phyloP scores from a whole-genome alignment of 2,113 vertebrate species.

The Tragelaphus strepsiceros region DNA sequence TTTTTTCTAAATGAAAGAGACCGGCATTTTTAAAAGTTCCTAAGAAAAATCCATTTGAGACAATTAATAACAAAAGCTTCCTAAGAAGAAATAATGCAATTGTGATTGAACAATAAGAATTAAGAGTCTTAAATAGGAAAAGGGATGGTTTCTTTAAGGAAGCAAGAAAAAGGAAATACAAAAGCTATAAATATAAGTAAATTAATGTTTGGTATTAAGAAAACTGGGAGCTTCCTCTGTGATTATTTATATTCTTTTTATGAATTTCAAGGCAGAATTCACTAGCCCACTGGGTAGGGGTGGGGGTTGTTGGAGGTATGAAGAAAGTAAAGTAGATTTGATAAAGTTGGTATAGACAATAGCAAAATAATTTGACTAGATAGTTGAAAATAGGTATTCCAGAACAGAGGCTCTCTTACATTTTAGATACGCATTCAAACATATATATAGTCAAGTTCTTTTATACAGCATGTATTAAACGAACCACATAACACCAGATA shows the following conservation, averaged over 20 bases:
- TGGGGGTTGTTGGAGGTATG: not conserved
- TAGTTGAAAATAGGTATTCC: not conserved
- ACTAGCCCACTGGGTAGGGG: not conserved
- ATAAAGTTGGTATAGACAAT: not conserved
- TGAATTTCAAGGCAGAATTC: not conserved
- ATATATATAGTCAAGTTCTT: not conserved
- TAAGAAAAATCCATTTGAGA: not conserved
- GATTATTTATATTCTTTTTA: not conserved
- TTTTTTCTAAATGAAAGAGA: not conserved
- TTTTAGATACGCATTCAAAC: not conserved
- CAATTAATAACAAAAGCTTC: not conserved
- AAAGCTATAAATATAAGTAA: not conserved
- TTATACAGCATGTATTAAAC: not conserved
- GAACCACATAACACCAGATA: not conserved
- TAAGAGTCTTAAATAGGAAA: not conserved
- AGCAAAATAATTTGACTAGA: not conserved
- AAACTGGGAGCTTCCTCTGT: not conserved
- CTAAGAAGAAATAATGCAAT: not conserved
- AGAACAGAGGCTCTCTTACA: not conserved
- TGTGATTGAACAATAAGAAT: not conserved
- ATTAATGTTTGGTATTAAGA: not conserved
- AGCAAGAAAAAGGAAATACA: not conserved
- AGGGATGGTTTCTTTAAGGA: not conserved
- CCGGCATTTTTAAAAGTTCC: not conserved
- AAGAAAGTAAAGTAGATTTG: not conserved